A percentile compares a stretch with the other conserved stretches of the same genome.
phyloP scores from a whole-genome alignment of 1,140 invertebrate genomes.

The Lordiphosa stackelbergi region DNA sequence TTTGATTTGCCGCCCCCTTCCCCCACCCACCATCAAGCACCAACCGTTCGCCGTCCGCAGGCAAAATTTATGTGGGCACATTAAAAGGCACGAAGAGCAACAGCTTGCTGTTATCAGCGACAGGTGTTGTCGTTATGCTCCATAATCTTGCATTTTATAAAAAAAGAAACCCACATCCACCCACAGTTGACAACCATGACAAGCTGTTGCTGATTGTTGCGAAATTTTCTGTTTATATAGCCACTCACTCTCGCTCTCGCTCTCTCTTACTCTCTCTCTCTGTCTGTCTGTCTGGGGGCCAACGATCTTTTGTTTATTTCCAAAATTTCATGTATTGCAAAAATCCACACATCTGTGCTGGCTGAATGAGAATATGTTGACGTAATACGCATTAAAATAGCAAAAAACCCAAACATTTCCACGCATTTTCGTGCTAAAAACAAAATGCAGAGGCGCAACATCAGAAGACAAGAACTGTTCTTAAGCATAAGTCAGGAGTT shows the following conservation, averaged over 20 bases:
- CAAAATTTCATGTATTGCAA: slow-evolving; percentile 34
- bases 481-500: not conserved
- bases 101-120: slow-evolving; percentile 56
- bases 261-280: not conserved
- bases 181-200: slow-evolving; percentile 43
- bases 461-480: not conserved
- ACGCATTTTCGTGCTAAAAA: slow-evolving; percentile 29
- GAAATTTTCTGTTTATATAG: slow-evolving; percentile 48
- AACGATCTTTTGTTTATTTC: not conserved
- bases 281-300: too few species aligned
- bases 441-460: not conserved
- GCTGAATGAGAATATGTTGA: slow-evolving; percentile 30
- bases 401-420: slow-evolving; percentile 42
- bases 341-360: slow-evolving; percentile 1
- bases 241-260: slow-evolving; percentile 7
- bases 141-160: slow-evolving; percentile 59
- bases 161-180: slow-evolving; percentile 7
- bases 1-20: slow-evolving; percentile 55
- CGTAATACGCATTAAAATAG: slow-evolving; percentile 67
- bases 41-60: not conserved
- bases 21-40: too few species aligned
- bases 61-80: slow-evolving; percentile 69
- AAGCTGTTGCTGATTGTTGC: slow-evolving; percentile 33
- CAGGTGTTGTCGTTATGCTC: slow-evolving; percentile 54
- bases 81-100: slow-evolving; percentile 47